A percentile compares a stretch with the other conserved stretches of the same genome.
Conservation (phyloP, 2,113 vertebrate genomes). For the Phoxinus phoxinus region DNA sequence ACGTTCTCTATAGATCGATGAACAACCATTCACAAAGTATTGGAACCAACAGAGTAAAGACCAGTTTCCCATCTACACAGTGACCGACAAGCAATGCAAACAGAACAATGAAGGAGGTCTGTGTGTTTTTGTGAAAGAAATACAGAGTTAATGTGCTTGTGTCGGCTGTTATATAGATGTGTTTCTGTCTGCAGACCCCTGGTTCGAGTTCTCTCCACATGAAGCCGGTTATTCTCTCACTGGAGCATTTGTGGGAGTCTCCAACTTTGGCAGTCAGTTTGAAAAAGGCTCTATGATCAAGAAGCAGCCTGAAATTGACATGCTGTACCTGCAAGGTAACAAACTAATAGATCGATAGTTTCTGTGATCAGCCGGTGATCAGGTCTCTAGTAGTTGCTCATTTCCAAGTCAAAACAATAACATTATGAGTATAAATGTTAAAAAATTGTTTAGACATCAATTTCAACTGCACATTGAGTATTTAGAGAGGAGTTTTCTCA, state of each 20-base stretch:
- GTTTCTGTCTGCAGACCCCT: too few species aligned
- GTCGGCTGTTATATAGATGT: neutral
- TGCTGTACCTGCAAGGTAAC: too few species aligned
- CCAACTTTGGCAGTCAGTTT: too few species aligned
- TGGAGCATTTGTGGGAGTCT: too few species aligned
- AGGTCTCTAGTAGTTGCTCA: neutral
- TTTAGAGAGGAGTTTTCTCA: neutral
- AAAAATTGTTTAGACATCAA: neutral
- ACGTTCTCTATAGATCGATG: conserved; percentile 22
- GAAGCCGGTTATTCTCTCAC: too few species aligned
- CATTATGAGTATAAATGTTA: neutral
- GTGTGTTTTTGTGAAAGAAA: neutral
- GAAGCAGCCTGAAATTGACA: too few species aligned
- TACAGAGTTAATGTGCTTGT: neutral
- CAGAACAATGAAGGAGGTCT: neutral
- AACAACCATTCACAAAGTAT: neutral
- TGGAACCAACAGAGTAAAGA: neutral
- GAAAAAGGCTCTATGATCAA: too few species aligned
- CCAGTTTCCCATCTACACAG: conserved; percentile 44
- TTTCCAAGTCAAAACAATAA: neutral
- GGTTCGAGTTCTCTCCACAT: too few species aligned
- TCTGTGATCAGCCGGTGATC: neutral
- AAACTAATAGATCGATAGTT: too few species aligned
- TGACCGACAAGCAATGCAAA: neutral
- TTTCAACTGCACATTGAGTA: neutral